phyloP scores from a whole-genome alignment of 2,888 invertebrate species.

The Pherbina coryleti region DNA sequence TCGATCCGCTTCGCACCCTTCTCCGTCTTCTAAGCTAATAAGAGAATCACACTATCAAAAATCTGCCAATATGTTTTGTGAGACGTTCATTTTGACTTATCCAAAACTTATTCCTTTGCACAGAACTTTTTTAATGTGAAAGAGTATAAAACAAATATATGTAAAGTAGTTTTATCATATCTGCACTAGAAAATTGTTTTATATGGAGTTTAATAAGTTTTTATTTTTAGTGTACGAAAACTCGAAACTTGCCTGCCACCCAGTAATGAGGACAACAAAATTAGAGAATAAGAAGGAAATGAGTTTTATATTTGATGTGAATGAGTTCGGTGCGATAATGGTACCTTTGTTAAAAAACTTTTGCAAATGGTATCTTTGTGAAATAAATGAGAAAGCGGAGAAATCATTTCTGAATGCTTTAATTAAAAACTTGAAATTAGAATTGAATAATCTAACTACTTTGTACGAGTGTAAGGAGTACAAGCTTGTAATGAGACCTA shows the following conservation, averaged over 20 bases:
- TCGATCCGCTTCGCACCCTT: conserved; percentile 49
- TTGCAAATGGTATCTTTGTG: background rate
- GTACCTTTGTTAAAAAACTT: conserved; percentile 11
- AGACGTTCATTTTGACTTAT: no score
- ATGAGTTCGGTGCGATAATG: background rate
- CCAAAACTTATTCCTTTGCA: no score
- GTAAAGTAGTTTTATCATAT: no score
- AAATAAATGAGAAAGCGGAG: conserved; percentile 3
- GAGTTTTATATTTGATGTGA: conserved; percentile 3
- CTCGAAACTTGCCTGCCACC: background rate
- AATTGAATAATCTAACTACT: background rate
- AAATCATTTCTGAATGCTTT: background rate
- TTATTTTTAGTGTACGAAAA: background rate
- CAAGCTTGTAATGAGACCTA: no score
- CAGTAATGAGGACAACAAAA: background rate
- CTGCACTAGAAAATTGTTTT: no score
- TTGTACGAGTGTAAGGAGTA: background rate
- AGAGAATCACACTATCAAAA: no score
- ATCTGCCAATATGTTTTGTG: no score
- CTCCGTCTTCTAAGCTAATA: background rate
- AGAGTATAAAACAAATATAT: no score
- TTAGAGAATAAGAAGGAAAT: background rate
- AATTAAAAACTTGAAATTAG: conserved; percentile 7
- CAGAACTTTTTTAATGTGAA: no score
- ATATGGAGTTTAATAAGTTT: background rate